Percentiles rank a stretch among this genome's conserved stretches.
phyloP scores from a whole-genome alignment of 1,140 invertebrate species.

The Hypothenemus hampei region DNA sequence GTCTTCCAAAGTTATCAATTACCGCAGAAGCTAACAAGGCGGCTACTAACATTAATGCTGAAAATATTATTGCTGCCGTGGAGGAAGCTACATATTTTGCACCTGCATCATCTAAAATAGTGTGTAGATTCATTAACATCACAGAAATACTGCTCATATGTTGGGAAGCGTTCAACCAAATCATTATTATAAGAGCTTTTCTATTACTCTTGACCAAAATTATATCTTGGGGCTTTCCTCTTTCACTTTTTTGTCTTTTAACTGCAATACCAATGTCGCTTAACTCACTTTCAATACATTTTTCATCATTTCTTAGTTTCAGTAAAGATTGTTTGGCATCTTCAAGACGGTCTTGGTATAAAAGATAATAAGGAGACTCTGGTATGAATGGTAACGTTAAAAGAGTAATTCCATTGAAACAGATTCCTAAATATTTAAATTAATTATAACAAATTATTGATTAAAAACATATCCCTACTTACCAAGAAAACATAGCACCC shows the following conservation, averaged over 20 bases:
- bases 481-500: conserved; percentile 32
- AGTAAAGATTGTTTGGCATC: conserved; percentile 50
- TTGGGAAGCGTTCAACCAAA: conserved; percentile 53
- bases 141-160: conserved; percentile 50
- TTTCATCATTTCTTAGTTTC: conserved; percentile 50
- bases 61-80: conserved; percentile 44
- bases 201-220: conserved; percentile 33
- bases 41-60: conserved; percentile 38
- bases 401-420: conserved; percentile 21
- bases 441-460: background rate
- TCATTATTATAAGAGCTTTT: conserved; percentile 37
- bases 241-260: conserved; percentile 33
- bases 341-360: conserved; percentile 39
- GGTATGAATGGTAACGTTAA: conserved; percentile 33
- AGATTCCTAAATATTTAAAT: conserved; percentile 19
- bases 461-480: background rate
- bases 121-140: conserved; percentile 54
- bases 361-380: conserved; percentile 36
- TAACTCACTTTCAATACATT: conserved; percentile 45
- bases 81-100: conserved; percentile 33
- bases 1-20: conserved; percentile 47
- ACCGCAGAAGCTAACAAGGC: conserved; percentile 39
- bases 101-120: conserved; percentile 47
- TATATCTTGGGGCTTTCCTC: conserved; percentile 33
- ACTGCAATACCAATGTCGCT: conserved; percentile 43